Base-by-base conservation (phyloP, 1,140 invertebrate species). In the Drosophila pallidifrons region DNA sequence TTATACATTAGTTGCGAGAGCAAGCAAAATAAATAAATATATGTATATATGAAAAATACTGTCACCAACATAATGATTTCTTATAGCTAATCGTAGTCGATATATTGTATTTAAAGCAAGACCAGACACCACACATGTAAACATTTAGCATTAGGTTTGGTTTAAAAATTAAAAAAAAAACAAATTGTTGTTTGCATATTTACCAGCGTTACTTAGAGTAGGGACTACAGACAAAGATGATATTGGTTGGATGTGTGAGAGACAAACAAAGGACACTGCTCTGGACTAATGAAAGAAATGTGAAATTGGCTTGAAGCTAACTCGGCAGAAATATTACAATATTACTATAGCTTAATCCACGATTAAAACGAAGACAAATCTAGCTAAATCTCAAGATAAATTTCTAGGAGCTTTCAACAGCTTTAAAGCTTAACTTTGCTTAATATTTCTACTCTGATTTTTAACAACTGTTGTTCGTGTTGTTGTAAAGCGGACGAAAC, bases 41-140 rank as follows among this genome's bases (percentile, higher is more conserved):
- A 38, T 25, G 20, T 25, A 25, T 25, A 25, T 25, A 25, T 25
- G 20, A 25, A 25, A 38, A 5, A 32, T 10, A 85, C 85, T 89
- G 58, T 89, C 83, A 88, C 85, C 82, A 90, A 57, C 15, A 16
- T 38, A 38, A 83, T 87, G 77, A 87, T 51, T 77, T 63, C 82
- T 87, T 87, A 87, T 61, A 82, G 65, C 47, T 82, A 79, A 41
- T 57, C 25, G 54, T 35, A 15, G 11, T 38, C 32, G 47, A 52
- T 58, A 30, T 38, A 75, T 10, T 3, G 10, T 38, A 8, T 8
- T 11, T 8, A 51, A 90, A 90, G 79, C 75, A 91, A 88, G 73
- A 83, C 82, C 83, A 88, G 85, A 88, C 85, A 87, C 83, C 83
- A 87, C 83, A 87, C 83, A 88, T 80, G 66, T 71, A 75, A 87